These are phyloP conservation scores for Micromussa lordhowensis DNA, from an alignment of 92 coral and sea anemone species.

Conservation along the genomic window DNA sequence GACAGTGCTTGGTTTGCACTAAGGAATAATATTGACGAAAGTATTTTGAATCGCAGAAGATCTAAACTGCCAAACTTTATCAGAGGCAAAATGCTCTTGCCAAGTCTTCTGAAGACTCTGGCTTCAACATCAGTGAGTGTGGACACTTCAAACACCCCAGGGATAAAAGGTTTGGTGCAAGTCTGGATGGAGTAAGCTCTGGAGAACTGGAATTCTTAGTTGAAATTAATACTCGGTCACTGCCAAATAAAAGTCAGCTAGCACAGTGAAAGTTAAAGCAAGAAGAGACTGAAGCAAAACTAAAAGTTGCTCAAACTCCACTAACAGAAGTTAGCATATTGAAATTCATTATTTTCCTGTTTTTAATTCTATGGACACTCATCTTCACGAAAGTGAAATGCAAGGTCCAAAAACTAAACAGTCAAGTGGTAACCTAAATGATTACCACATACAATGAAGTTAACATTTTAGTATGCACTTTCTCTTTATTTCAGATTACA, in stretches of 20 bases:
- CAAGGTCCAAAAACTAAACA: neutral
- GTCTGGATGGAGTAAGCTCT: no score
- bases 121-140: slow-evolving; percentile 53
- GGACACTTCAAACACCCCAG: slow-evolving; percentile 68
- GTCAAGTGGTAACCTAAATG: slow-evolving; percentile 8
- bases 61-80: slow-evolving; percentile 62
- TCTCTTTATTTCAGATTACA: slow-evolving; percentile 48
- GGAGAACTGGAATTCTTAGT: no score
- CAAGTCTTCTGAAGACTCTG: slow-evolving; percentile 54
- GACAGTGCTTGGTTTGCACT: slow-evolving; percentile 72
- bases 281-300: slow-evolving; percentile 67
- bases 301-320: slow-evolving; percentile 42
- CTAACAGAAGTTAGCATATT: slow-evolving; percentile 22
- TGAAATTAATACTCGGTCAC: slow-evolving; percentile 38
- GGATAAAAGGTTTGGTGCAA: neutral
- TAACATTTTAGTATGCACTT: slow-evolving; percentile 30
- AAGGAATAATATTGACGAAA: slow-evolving; percentile 56
- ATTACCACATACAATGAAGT: slow-evolving; percentile 10
- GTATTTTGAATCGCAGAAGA: slow-evolving; percentile 48
- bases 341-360: neutral
- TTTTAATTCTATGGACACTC: neutral
- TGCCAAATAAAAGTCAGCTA: slow-evolving; percentile 61
- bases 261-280: slow-evolving; percentile 61
- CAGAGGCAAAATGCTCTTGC: slow-evolving; percentile 63
- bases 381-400: neutral